These are phyloP conservation scores for Acyrthosiphon pisum DNA, from an alignment of 1,140 invertebrate species.

Conservation along the genomic window DNA sequence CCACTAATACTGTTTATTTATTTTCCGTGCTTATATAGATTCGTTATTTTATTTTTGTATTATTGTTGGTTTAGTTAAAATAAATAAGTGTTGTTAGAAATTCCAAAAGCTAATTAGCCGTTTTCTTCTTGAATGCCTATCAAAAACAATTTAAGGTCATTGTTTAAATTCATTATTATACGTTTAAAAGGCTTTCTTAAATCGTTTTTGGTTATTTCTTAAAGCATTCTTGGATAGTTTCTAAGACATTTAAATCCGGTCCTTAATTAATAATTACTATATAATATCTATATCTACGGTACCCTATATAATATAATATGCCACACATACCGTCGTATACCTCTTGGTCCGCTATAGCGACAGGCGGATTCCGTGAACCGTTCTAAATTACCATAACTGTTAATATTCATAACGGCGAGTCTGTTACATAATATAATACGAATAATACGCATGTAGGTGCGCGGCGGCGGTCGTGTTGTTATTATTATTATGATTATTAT, in stretches of 20 bases:
- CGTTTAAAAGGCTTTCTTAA: not conserved
- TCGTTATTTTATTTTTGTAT: too few relatives aligned
- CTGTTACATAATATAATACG: not conserved
- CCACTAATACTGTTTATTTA: too few relatives aligned
- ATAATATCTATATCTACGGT: not conserved
- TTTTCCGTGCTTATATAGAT: too few relatives aligned
- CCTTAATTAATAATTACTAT: not conserved
- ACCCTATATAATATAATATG: not conserved
- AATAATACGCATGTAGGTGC: not conserved
- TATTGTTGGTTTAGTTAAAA: too few relatives aligned
- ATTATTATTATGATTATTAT: not conserved
- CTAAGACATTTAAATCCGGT: not conserved
- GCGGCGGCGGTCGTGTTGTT: not conserved
- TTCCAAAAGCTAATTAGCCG: not conserved
- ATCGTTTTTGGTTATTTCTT: too few relatives aligned
- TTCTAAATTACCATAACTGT: not conserved
- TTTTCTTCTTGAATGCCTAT: not conserved
- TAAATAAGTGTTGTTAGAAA: not conserved
- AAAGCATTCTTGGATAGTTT: not conserved
- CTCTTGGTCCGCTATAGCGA: not conserved
- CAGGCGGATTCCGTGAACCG: too few relatives aligned
- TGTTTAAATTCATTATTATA: not conserved
- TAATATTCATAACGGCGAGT: slow-evolving; percentile 45
- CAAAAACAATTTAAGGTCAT: not conserved
- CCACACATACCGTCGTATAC: not conserved